Percentiles rank a stretch among this genome's conserved stretches.
Conservation (phyloP, 2,888 invertebrate genomes). For the Chrysolina americana region DNA sequence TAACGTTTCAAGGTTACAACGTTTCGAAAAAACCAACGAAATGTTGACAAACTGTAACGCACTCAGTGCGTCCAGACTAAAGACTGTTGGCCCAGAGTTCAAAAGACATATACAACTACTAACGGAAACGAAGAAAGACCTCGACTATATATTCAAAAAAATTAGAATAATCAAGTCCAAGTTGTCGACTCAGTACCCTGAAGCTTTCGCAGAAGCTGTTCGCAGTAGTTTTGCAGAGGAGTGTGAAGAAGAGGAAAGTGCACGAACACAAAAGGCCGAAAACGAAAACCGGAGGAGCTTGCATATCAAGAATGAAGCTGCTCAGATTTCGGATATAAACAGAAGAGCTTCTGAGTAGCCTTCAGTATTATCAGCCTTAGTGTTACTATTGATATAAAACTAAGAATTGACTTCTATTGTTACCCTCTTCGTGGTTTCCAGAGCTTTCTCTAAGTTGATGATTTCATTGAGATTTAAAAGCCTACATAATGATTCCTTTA, state of each 20-base stretch:
- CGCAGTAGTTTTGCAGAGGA: conserved; percentile 66
- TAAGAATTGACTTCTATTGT: too few relatives aligned
- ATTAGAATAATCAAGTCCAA: conserved; percentile 88
- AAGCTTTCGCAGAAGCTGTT: conserved; percentile 77
- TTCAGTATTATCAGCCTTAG: not conserved
- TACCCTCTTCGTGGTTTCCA: too few relatives aligned
- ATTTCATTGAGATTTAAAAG: too few relatives aligned
- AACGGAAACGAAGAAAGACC: conserved; percentile 92
- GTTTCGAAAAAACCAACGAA: conserved; percentile 99
- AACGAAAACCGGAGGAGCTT: conserved; percentile 57
- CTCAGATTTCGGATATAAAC: conserved; percentile 48
- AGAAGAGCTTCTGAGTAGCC: conserved; percentile 56
- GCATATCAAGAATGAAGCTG: conserved; percentile 53
- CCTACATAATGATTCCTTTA: too few relatives aligned
- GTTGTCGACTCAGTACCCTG: conserved; percentile 78
- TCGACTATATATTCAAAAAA: conserved; percentile 94
- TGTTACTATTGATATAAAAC: too few relatives aligned
- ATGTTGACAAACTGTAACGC: conserved; percentile 98
- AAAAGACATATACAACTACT: conserved; percentile 91
- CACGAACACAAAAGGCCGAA: conserved; percentile 39
- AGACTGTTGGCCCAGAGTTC: conserved; percentile 89
- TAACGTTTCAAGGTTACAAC: conserved; percentile 80
- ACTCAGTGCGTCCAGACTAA: conserved; percentile 89
- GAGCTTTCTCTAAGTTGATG: too few relatives aligned
- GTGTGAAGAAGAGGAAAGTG: conserved; percentile 64